Base-by-base conservation (phyloP, 2,797 vertebrate species). In the Phylloscopus collybita region DNA sequence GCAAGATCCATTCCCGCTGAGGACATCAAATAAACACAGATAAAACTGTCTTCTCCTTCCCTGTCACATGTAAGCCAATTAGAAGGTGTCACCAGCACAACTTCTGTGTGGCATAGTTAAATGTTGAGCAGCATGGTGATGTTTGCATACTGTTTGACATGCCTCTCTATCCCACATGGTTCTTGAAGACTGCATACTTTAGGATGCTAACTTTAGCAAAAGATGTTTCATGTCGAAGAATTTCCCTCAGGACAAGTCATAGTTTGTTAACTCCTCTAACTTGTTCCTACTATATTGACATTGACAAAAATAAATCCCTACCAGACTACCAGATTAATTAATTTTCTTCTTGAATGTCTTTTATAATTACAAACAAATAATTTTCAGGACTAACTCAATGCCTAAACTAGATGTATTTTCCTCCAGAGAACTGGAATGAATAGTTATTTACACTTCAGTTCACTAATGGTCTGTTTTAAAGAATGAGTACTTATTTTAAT, bases 401-500 rank as follows among this genome's bases (percentile, higher is more conserved):
- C 26, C 60, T 73, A 70, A 76, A 69, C 30, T 79, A 75, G 27
- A 90, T 54, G 19, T 14, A 54, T 90, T 96, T 97, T 93, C 59
- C 93, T 74, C 36, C 62, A 86, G 44, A 83, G 17, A 56, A 29
- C 26, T 69, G 56, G 54, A 95, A 92, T 89, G 91, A 81, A 72
- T 34, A 94, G 32, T 94, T 90, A 95, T 86, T 86, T 94, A 62
- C 56, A 91, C 32, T 94, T 96, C 74, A 80, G 51, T 27, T 57
- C 13, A 93, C 42, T 65, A 78, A 94, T 32, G 14, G 16, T 27
- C 20, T 88, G 26, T 90, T 96, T 73, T 80, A 78, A 92, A 96
- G 80, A 95, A 92, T 34, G 16, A 75, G 65, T 88, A 70, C 30
- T 64, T 50, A 66, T 94, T 80, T 93, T 94, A 78, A 44, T 61